Evolutionary conservation across 2,888 invertebrate species (phyloP).

Genomic region (Cabera pusaria): DNA sequence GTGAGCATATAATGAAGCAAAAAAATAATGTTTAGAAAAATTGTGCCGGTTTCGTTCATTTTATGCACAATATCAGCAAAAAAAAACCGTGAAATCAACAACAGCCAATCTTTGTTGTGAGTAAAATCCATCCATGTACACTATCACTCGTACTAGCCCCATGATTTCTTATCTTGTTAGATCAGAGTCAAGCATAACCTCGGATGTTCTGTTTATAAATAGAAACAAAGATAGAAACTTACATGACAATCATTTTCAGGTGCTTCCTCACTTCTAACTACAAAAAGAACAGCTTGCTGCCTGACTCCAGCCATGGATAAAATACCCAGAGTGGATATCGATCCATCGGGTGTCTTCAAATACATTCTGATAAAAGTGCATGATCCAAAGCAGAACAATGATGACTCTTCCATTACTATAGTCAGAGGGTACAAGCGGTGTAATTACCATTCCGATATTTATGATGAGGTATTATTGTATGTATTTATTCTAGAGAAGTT

Average conservation of each 20-base stretch:
- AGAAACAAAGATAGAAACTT: too few species aligned
- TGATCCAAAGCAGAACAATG: slow-evolving; percentile 72
- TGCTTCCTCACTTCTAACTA: slow-evolving; percentile 4
- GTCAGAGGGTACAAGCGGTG: slow-evolving; percentile 91
- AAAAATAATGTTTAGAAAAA: slow-evolving; percentile 10
- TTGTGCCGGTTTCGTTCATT: slow-evolving; percentile 2
- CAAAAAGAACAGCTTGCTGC: slow-evolving; percentile 35
- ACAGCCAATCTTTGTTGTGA: slow-evolving; percentile 6
- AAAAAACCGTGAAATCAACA: not conserved
- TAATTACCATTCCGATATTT: slow-evolving; percentile 92
- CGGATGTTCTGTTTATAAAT: too few species aligned
- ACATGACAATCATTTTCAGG: too few species aligned
- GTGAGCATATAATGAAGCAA: too few species aligned
- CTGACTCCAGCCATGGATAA: slow-evolving; percentile 55
- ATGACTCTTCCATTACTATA: slow-evolving; percentile 85
- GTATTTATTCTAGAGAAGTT: not conserved
- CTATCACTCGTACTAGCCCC: too few species aligned
- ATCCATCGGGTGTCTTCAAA: slow-evolving; percentile 93
- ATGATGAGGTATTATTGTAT: slow-evolving; percentile 62
- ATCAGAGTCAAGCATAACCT: too few species aligned
- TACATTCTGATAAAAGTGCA: slow-evolving; percentile 94
- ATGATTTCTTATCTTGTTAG: too few species aligned
- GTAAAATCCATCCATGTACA: too few species aligned
- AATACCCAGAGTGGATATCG: slow-evolving; percentile 92
- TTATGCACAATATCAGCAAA: too few species aligned